Conservation (phyloP, 2,797 vertebrate species). For the Acipenser transmontanus region DNA sequence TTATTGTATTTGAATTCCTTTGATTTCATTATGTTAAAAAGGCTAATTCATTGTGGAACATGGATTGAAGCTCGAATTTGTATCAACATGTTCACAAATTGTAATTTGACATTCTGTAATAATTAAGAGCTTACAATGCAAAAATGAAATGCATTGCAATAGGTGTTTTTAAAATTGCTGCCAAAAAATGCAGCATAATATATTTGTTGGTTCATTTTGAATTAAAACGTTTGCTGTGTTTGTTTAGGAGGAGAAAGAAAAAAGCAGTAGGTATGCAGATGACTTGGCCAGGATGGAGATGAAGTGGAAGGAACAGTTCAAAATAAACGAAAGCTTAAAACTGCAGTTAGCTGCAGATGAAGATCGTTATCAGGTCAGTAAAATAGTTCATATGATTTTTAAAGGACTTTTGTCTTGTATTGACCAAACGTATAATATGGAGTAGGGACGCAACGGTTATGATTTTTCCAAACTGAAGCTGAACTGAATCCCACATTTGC, state of each 20-base stretch:
- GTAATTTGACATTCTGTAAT: not conserved
- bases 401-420: too few relatives aligned
- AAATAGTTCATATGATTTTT: too few relatives aligned
- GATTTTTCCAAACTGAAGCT: too few relatives aligned
- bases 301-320: constrained; percentile 91
- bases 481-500: too few relatives aligned
- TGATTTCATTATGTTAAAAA: not conserved
- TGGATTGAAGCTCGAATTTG: not conserved
- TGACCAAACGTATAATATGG: too few relatives aligned
- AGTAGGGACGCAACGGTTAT: too few relatives aligned
- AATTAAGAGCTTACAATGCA: not conserved
- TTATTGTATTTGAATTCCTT: not conserved
- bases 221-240: constrained; percentile 1
- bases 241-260: constrained; percentile 68
- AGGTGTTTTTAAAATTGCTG: not conserved
- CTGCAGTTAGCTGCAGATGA: constrained; percentile 75
- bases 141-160: not conserved
- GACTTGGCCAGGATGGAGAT: constrained; percentile 88
- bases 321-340: constrained; percentile 77
- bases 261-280: constrained; percentile 72
- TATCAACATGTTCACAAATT: not conserved
- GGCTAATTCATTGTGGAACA: not conserved
- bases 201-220: not conserved
- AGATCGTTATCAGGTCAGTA: constrained; percentile 74
- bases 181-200: too few relatives aligned